Conservation (phyloP, 2,888 invertebrate species). For the Aromia moschata region DNA sequence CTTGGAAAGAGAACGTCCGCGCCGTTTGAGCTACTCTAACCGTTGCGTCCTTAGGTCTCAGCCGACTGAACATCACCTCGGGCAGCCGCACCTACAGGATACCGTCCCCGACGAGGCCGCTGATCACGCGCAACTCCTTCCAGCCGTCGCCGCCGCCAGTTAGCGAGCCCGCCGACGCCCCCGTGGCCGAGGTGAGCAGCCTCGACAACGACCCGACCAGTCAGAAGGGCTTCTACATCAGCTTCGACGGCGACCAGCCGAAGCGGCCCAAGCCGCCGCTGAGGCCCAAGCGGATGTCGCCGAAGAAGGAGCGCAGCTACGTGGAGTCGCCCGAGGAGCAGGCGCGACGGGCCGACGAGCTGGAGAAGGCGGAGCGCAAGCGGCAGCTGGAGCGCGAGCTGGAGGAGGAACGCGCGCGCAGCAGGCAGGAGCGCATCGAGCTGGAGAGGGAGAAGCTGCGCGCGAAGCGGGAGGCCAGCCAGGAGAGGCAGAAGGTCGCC, state of each 20-base stretch:
- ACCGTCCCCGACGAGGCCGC: constrained; percentile 86
- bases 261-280: constrained; percentile 90
- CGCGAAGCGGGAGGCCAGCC: constrained; percentile 62
- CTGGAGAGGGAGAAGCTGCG: constrained; percentile 60
- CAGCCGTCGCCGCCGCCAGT: constrained; percentile 59
- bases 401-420: constrained; percentile 62
- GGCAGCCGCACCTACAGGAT: constrained; percentile 89
- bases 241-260: constrained; percentile 89
- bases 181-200: constrained; percentile 62
- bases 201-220: constrained; percentile 64
- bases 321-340: constrained; percentile 46
- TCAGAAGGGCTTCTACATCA: constrained; percentile 92
- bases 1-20: no score
- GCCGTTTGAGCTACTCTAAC: no score
- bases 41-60: constrained; percentile 71
- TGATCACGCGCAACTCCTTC: constrained; percentile 76
- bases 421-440: constrained; percentile 57
- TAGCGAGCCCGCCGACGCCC: constrained; percentile 48
- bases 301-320: constrained; percentile 74
- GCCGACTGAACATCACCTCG: constrained; percentile 84
- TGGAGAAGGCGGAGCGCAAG: constrained; percentile 52
- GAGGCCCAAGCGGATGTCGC: constrained; percentile 77
- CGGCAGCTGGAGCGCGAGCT: constrained; percentile 64
- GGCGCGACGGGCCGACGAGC: constrained; percentile 45
- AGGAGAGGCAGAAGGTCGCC: constrained; percentile 59